These are phyloP conservation scores for Mastomys natalensis DNA, from an alignment of 2,113 vertebrate species.

Conservation along the genomic window DNA sequence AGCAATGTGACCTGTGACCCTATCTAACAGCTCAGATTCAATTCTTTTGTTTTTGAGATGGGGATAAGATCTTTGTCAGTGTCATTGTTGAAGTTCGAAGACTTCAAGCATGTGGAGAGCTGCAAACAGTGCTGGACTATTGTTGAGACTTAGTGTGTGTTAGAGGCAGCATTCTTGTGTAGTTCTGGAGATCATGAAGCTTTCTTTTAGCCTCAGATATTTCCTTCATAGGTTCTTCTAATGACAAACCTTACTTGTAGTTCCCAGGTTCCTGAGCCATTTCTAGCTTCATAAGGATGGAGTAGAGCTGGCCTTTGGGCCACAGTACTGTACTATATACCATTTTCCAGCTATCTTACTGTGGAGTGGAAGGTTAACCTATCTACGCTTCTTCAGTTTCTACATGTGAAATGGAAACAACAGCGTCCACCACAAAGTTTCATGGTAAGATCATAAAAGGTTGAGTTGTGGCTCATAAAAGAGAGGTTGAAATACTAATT, in stretches of 20 bases:
- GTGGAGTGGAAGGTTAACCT: too few species aligned
- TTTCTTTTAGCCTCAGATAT: neutral
- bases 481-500: neutral
- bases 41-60: neutral
- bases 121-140: neutral
- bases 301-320: too few species aligned
- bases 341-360: neutral
- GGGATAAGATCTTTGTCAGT: neutral
- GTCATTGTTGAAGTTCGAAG: neutral
- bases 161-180: neutral
- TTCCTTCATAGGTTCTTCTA: neutral
- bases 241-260: neutral
- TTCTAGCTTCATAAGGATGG: neutral
- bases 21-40: neutral
- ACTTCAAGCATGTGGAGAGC: neutral
- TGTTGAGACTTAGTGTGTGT: neutral
- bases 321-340: too few species aligned
- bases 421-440: neutral
- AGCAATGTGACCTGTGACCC: neutral
- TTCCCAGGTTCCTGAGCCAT: neutral
- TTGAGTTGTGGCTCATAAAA: neutral
- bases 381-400: neutral
- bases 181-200: neutral
- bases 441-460: neutral
- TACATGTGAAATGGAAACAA: neutral